These are phyloP conservation scores for Sphaeridia pumilis DNA, from an alignment of 2,888 invertebrate genomes.

Conservation along the genomic window DNA sequence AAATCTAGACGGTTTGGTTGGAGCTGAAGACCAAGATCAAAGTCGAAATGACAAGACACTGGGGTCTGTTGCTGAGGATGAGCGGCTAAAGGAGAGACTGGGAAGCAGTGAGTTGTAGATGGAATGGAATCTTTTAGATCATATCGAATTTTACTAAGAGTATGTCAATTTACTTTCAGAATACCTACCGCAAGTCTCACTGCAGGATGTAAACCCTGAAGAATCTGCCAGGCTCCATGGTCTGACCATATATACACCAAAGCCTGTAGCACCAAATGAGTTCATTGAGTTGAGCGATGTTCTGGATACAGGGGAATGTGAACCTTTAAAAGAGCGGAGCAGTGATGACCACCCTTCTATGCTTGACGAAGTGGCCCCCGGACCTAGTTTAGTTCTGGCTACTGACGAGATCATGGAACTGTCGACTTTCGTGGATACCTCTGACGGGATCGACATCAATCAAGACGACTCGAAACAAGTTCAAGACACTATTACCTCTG, in stretches of 20 bases:
- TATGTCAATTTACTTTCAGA: no score
- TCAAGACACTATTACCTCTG: neutral
- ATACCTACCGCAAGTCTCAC: neutral
- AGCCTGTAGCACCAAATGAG: neutral
- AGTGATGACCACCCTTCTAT: no score
- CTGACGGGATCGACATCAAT: neutral
- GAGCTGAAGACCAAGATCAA: no score
- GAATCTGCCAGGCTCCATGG: neutral
- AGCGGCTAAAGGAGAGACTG: no score
- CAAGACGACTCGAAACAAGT: neutral
- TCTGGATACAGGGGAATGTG: no score
- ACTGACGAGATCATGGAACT: neutral
- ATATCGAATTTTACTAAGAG: no score
- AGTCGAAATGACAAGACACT: no score
- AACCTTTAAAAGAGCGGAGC: neutral
- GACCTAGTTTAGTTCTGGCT: neutral
- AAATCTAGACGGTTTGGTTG: no score
- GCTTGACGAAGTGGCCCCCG: neutral
- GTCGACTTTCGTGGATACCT: neutral
- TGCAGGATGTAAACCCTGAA: neutral
- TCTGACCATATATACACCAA: neutral
- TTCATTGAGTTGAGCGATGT: neutral
- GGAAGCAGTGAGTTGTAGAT: no score
- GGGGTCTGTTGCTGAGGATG: no score
- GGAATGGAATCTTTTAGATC: no score